Evolutionary conservation across 2,797 vertebrate species (phyloP).

Genomic region (Danio albolineatus): DNA sequence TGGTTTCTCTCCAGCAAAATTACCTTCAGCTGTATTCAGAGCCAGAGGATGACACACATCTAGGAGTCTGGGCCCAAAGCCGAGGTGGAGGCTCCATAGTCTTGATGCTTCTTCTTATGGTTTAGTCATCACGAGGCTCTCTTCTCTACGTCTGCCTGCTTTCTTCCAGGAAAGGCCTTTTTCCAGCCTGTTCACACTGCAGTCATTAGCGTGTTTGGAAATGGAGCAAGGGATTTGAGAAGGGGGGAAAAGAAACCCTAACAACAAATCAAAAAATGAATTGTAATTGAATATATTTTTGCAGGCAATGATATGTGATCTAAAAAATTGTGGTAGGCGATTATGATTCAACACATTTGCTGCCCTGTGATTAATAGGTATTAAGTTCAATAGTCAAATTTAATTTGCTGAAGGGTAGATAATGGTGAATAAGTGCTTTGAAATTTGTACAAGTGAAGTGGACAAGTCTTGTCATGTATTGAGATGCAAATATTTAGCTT

Average conservation of each 20-base stretch:
- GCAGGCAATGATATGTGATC: no score
- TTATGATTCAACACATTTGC: neutral
- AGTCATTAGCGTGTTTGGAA: slow-evolving; percentile 38
- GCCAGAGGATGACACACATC: slow-evolving; percentile 63
- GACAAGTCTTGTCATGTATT: neutral
- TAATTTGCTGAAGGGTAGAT: neutral
- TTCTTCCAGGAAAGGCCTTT: slow-evolving; percentile 66
- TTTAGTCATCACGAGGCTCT: slow-evolving; percentile 57
- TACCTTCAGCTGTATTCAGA: slow-evolving; percentile 58
- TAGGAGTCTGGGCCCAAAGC: slow-evolving; percentile 59
- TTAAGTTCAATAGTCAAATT: neutral
- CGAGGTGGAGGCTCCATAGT: slow-evolving; percentile 36
- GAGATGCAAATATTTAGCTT: neutral
- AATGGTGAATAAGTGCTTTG: neutral
- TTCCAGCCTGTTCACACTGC: slow-evolving; percentile 66
- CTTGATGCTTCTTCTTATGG: slow-evolving; percentile 51
- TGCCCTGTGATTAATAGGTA: neutral
- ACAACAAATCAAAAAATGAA: slow-evolving; percentile 30
- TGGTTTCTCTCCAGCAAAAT: slow-evolving; percentile 54
- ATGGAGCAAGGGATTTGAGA: slow-evolving; percentile 1
- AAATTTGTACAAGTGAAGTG: neutral
- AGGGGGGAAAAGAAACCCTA: slow-evolving; percentile 20
- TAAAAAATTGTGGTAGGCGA: no score
- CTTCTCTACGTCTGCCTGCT: slow-evolving; percentile 56
- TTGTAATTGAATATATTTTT: no score